Evolutionary conservation across 2,888 invertebrate genomes (phyloP), one percentile per base, ranked within the genome.

Genomic region (Eurytoma californica): DNA sequence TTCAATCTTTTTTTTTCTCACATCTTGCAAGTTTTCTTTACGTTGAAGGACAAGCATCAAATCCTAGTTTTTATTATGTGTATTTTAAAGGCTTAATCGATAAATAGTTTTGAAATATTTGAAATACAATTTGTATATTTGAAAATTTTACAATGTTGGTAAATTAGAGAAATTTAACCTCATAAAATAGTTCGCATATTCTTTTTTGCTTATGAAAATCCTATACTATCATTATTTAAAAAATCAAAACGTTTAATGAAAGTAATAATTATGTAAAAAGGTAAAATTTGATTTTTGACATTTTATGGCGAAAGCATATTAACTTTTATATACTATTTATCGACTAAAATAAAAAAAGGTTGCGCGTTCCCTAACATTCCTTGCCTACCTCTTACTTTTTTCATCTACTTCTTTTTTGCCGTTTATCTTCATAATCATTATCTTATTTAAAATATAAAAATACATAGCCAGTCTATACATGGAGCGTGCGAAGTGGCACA

Each of bases 401-500:
- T 39, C 5, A 39, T 0, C 39, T 39, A 39, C 9, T 39, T 9
- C 39, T 39, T 39, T 39, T 39, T 9, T 7, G 39, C 39, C 39
- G 39, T 0, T 39, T 7, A 39, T 63, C 60, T 68, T 51, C 61
- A 51, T 77, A 24, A 73, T 69, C 58, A 74, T 77, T 53, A 80
- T 80, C 87, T 89, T 88, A 90, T 88, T 89, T 90, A 89, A 79
- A 89, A 89, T 88, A 87, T 89, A 90, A 89, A 90, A 90, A 90
- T 90, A 90, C 89, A 90, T 90, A 90, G 89, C 90, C 90, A 90
- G 90, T 90, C 90, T 90, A 90, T 90, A 89, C 88, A 90, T 88
- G 88, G 88, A 89, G 88, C 86, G 88, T 90, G 89, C 88, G 87
- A 87, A 87, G 89, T 89, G 88, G 89, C 89, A 89, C 90, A 88